phyloP scores from a whole-genome alignment of 2,113 vertebrate species.

The Alouatta palliata region DNA sequence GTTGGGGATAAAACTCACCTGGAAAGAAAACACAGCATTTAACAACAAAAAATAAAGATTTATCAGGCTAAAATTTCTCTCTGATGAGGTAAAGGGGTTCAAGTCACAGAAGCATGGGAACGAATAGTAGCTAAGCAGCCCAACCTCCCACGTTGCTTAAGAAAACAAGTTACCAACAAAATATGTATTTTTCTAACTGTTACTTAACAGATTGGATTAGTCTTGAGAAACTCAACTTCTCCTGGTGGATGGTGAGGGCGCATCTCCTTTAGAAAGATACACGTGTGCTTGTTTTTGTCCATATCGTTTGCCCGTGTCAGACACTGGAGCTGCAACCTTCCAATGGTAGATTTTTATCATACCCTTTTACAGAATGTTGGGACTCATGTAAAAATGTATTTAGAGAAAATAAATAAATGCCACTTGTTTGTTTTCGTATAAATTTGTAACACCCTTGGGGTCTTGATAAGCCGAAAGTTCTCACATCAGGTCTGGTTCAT shows the following conservation, averaged over 20 bases:
- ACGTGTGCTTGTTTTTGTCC: not conserved
- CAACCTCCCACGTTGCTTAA: not conserved
- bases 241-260: rapidly evolving
- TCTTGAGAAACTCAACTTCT: not conserved
- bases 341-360: not conserved
- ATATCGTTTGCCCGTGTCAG: not conserved
- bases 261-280: not conserved
- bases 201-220: not conserved
- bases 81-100: not conserved
- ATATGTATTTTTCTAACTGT: not conserved
- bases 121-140: not conserved
- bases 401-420: not conserved
- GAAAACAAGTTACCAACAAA: slow-evolving; percentile 28
- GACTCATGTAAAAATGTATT: not conserved
- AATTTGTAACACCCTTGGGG: not conserved
- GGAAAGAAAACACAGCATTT: slow-evolving; percentile 50
- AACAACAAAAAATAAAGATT: slow-evolving; percentile 34
- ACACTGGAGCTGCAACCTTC: not conserved
- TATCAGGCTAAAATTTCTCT: slow-evolving; percentile 43
- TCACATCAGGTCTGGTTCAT: not conserved
- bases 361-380: not conserved
- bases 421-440: not conserved
- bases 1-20: slow-evolving; percentile 14
- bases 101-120: not conserved
- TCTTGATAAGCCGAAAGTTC: not conserved